These are phyloP conservation scores for Epizoanthus rinbou DNA, from an alignment of 92 coral and sea anemone genomes.

Conservation along the genomic window DNA sequence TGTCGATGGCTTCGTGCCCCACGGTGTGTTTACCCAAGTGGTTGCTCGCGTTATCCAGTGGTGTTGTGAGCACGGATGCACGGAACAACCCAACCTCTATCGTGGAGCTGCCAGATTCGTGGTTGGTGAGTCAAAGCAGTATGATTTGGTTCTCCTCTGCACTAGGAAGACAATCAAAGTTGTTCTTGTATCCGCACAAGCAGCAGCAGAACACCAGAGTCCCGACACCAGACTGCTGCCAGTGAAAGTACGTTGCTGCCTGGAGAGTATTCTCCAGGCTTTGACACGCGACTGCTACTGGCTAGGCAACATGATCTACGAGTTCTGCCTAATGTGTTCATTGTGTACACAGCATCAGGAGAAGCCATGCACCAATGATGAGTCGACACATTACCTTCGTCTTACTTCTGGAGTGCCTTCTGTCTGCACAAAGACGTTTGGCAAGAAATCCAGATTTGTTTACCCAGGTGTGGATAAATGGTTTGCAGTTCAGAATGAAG, in stretches of 20 bases:
- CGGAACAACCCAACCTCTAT: constrained; percentile 42
- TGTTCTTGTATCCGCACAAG: background rate
- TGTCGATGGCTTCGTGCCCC: constrained; percentile 57
- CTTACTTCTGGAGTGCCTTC: constrained; percentile 15
- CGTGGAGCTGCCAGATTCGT: constrained; percentile 49
- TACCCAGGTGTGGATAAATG: constrained; percentile 41
- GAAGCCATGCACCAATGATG: constrained; percentile 28
- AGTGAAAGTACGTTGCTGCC: constrained; percentile 19
- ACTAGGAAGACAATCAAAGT: constrained; percentile 41
- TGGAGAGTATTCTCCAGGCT: constrained; percentile 37
- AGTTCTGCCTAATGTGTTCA: constrained; percentile 42
- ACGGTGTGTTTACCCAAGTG: constrained; percentile 60
- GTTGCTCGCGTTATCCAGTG: constrained; percentile 45
- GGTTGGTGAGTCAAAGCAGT: constrained; percentile 50
- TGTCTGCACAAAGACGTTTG: constrained; percentile 46
- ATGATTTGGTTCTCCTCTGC: constrained; percentile 52
- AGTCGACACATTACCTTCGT: constrained; percentile 43
- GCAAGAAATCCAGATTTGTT: constrained; percentile 41
- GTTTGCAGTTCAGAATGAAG: constrained; percentile 15
- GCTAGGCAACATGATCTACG: constrained; percentile 51
- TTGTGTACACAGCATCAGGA: constrained; percentile 18
- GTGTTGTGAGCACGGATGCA: constrained; percentile 36
- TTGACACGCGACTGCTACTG: constrained; percentile 50
- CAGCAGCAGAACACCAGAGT: background rate
- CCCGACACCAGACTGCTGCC: background rate